These are phyloP conservation scores for Xestia sexstrigata DNA, from an alignment of 2,888 invertebrate genomes.

Conservation along the genomic window DNA sequence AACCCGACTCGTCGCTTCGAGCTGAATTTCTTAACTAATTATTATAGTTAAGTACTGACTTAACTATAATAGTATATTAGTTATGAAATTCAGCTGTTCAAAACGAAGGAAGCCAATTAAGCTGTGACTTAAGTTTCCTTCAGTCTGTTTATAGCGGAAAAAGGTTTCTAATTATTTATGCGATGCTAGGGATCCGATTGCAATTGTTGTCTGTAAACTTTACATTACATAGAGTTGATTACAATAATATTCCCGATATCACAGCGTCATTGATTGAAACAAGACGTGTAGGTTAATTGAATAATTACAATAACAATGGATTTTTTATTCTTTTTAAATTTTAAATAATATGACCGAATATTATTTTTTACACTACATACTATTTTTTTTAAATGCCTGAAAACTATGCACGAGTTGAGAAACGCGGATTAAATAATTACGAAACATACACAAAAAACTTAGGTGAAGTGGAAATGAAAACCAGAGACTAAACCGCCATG, in stretches of 20 bases:
- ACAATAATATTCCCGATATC: constrained; percentile 28
- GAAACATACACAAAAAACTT: constrained; percentile 36
- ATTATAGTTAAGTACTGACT: no score
- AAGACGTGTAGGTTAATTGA: constrained; percentile 1
- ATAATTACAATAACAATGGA: constrained; percentile 10
- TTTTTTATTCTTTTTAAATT: constrained; percentile 9
- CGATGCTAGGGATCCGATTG: constrained; percentile 27
- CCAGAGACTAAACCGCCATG: constrained; percentile 34
- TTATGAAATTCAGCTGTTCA: constrained; percentile 47
- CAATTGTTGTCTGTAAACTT: constrained; percentile 13
- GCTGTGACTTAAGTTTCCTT: constrained; percentile 75
- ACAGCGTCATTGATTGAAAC: constrained; percentile 24
- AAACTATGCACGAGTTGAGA: constrained; percentile 6
- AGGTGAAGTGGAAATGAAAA: constrained; percentile 37
- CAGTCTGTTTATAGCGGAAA: constrained; percentile 73
- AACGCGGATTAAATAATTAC: constrained; percentile 20
- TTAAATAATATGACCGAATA: no score
- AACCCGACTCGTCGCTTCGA: background rate
- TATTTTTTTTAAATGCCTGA: constrained; percentile 2
- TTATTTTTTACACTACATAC: no score
- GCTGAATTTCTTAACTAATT: no score
- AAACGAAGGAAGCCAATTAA: constrained; percentile 74
- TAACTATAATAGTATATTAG: constrained; percentile 26
- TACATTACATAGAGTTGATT: constrained; percentile 8
- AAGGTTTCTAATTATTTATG: constrained; percentile 75